A percentile compares a stretch with the other conserved stretches of the same genome.
These are phyloP conservation scores for Montipora efflorescens DNA, from an alignment of 64 coral and sea anemone species.

Conservation along the genomic window DNA sequence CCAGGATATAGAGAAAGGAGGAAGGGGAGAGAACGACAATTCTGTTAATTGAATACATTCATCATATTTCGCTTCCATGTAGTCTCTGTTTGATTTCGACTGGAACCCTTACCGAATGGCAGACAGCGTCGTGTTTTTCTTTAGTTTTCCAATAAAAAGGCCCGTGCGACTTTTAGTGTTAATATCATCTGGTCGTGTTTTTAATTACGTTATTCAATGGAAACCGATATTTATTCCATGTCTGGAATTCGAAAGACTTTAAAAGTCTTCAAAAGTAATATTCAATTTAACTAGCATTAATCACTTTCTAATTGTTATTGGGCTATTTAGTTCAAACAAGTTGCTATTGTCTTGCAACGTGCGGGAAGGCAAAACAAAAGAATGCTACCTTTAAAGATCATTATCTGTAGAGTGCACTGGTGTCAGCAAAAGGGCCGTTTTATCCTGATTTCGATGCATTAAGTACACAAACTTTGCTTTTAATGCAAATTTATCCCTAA, in stretches of 20 bases:
- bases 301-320: slow-evolving; percentile 91
- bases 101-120: slow-evolving; percentile 42
- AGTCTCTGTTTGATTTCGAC: slow-evolving; percentile 3
- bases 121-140: slow-evolving; percentile 39
- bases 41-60: background rate
- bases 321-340: slow-evolving; percentile 91
- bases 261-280: slow-evolving; percentile 93
- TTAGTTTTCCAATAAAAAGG: slow-evolving; percentile 27
- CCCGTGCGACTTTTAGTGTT: slow-evolving; percentile 84
- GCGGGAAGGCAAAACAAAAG: slow-evolving; percentile 83
- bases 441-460: slow-evolving; percentile 61
- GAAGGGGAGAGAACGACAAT: background rate
- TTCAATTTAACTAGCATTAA: slow-evolving; percentile 90
- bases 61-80: background rate
- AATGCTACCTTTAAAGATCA: slow-evolving; percentile 80
- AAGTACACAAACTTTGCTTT: slow-evolving; percentile 41
- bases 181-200: slow-evolving; percentile 75
- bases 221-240: slow-evolving; percentile 84
- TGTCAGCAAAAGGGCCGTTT: slow-evolving; percentile 92
- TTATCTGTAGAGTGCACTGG: slow-evolving; percentile 81
- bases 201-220: slow-evolving; percentile 79
- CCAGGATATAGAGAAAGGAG: background rate
- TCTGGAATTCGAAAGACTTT: slow-evolving; percentile 70
- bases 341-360: slow-evolving; percentile 87
- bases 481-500: slow-evolving; percentile 48